phyloP scores from a whole-genome alignment of 1,140 invertebrate genomes.

The Plodia interpunctella region DNA sequence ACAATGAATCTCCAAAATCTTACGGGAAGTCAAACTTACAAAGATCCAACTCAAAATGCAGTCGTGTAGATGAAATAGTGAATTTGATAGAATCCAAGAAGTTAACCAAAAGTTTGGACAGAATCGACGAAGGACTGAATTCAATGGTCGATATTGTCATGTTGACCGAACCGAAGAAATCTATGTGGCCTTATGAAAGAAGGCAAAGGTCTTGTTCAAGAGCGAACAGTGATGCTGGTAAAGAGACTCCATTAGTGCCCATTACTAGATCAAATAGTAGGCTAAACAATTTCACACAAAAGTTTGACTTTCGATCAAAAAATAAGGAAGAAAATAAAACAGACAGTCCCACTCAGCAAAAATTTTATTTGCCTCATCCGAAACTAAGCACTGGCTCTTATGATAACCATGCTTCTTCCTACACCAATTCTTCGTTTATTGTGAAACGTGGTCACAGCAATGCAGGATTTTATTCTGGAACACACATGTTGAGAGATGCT shows the following conservation, averaged over 20 bases:
- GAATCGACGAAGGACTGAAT: slow-evolving; percentile 86
- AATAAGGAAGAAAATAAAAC: slow-evolving; percentile 47
- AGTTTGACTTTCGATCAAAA: slow-evolving; percentile 49
- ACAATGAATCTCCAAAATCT: slow-evolving; percentile 42
- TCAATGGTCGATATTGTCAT: slow-evolving; percentile 84
- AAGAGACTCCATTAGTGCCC: slow-evolving; percentile 56
- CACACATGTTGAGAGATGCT: slow-evolving; percentile 64
- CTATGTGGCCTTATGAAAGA: slow-evolving; percentile 69
- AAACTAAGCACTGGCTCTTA: slow-evolving; percentile 57
- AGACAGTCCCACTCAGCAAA: slow-evolving; percentile 58
- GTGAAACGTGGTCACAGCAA: slow-evolving; percentile 79
- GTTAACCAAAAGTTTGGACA: slow-evolving; percentile 86
- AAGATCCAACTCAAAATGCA: slow-evolving; percentile 72
- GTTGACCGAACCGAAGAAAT: slow-evolving; percentile 72
- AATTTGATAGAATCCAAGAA: slow-evolving; percentile 77
- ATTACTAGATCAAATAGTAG: slow-evolving; percentile 53
- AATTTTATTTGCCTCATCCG: slow-evolving; percentile 51
- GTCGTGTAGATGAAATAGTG: slow-evolving; percentile 73
- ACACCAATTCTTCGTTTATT: slow-evolving; percentile 75
- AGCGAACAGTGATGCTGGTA: slow-evolving; percentile 67
- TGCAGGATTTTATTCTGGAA: slow-evolving; percentile 80
- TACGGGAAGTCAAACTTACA: slow-evolving; percentile 44
- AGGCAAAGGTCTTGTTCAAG: slow-evolving; percentile 67
- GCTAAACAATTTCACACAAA: slow-evolving; percentile 33
- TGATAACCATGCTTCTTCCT: slow-evolving; percentile 47